These are phyloP conservation scores for Drosophila pseudoananassae DNA, from an alignment of 1,140 invertebrate genomes.

Conservation along the genomic window DNA sequence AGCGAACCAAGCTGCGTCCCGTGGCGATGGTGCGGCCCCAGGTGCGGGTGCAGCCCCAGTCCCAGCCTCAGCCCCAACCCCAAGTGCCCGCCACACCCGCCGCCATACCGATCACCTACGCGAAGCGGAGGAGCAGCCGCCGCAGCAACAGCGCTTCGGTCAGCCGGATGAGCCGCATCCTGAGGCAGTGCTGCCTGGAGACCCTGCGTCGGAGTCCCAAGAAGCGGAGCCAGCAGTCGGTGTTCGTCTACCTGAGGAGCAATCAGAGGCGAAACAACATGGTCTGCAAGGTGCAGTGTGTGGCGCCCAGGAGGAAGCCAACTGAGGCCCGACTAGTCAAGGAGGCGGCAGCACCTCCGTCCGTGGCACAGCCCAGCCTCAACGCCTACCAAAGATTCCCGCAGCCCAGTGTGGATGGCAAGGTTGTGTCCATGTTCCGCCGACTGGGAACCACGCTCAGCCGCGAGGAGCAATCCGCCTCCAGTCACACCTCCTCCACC, in stretches of 20 bases:
- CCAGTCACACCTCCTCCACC: slow-evolving; percentile 1
- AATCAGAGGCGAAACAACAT: slow-evolving; percentile 21
- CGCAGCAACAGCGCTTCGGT: slow-evolving; percentile 25
- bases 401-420: slow-evolving; percentile 74
- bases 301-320: slow-evolving; percentile 22
- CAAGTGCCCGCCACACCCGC: slow-evolving; percentile 26
- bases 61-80: slow-evolving; percentile 12
- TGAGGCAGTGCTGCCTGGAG: slow-evolving; percentile 45
- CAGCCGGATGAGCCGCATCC: slow-evolving; percentile 35
- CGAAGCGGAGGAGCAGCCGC: slow-evolving; percentile 49
- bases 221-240: slow-evolving; percentile 25
- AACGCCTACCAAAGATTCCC: slow-evolving; percentile 63
- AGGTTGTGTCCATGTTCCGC: slow-evolving; percentile 79
- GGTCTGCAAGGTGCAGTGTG: slow-evolving; percentile 34
- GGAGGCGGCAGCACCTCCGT: slow-evolving; percentile 2
- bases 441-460: slow-evolving; percentile 76
- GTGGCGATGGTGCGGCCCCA: slow-evolving; percentile 59
- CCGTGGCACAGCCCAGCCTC: slow-evolving; percentile 1
- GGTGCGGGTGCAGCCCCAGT: slow-evolving; percentile 34
- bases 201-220: slow-evolving; percentile 41
- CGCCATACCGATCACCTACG: slow-evolving; percentile 46
- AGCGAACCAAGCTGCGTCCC: slow-evolving; percentile 32
- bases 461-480: slow-evolving; percentile 5
- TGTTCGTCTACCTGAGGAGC: slow-evolving; percentile 19
- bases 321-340: slow-evolving; percentile 11